Conservation (phyloP, 2,797 vertebrate species). For the Hoplostethus atlanticus region DNA sequence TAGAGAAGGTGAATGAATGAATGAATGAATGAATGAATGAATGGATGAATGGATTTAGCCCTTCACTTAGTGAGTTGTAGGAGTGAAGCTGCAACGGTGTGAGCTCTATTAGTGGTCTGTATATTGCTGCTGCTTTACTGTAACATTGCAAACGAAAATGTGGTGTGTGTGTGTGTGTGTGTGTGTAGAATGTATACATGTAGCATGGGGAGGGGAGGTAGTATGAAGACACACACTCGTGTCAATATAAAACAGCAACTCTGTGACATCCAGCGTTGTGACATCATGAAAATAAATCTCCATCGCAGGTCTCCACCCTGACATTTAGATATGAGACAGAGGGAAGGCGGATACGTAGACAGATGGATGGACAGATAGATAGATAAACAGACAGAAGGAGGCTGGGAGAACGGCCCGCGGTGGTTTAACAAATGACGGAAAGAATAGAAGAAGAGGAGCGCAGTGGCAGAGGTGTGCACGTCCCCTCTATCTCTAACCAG, state of each 20-base stretch:
- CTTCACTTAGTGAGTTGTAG: not conserved
- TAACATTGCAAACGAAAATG: conserved; percentile 1
- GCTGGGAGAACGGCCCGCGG: conserved; percentile 39
- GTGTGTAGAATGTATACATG: conserved; percentile 1
- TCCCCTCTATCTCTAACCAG: conserved; percentile 16
- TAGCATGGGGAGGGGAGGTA: conserved; percentile 7
- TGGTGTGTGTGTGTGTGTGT: not conserved
- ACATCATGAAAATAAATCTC: conserved; percentile 64
- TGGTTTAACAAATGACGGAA: conserved; percentile 47
- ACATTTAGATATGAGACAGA: conserved; percentile 62
- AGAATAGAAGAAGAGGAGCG: conserved; percentile 9
- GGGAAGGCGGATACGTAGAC: conserved; percentile 39
- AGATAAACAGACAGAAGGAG: conserved; percentile 50
- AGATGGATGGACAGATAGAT: conserved; percentile 45
- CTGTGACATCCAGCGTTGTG: conserved; percentile 47
- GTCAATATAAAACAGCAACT: conserved; percentile 41
- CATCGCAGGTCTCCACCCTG: conserved; percentile 38
- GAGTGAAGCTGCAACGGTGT: not conserved
- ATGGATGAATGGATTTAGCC: not conserved
- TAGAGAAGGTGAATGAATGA: not conserved
- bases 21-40: not conserved
- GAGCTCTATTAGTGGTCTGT: not conserved
- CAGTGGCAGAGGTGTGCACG: not conserved
- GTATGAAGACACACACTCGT: conserved; percentile 12
- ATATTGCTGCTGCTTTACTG: not conserved